A percentile compares a stretch with the other conserved stretches of the same genome.
Conservation (phyloP, 1,140 invertebrate genomes). For the Vanessa tameamea region DNA sequence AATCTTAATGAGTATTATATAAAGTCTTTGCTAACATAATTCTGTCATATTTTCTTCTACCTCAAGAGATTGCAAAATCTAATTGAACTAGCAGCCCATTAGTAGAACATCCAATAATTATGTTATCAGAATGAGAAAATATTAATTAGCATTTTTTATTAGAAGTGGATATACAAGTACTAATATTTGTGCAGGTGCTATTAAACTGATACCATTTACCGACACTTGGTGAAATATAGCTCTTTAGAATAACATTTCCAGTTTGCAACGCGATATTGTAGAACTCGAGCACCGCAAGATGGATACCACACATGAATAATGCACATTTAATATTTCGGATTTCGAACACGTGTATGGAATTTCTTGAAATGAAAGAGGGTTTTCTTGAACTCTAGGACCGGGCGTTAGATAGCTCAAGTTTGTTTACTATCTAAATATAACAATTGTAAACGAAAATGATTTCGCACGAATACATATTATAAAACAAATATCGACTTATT, state of each 20-base stretch:
- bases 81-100: no score
- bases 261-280: constrained; percentile 5
- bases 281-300: neutral
- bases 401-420: neutral
- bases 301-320: constrained; percentile 18
- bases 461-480: neutral
- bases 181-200: constrained; percentile 6
- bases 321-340: constrained; percentile 20
- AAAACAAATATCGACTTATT: neutral
- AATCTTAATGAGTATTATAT: no score
- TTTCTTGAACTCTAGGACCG: neutral
- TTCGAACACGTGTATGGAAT: constrained; percentile 13
- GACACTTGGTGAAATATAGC: constrained; percentile 8
- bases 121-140: no score
- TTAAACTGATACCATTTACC: constrained; percentile 7
- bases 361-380: constrained; percentile 3
- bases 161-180: neutral
- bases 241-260: constrained; percentile 13
- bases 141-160: no score
- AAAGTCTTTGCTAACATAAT: no score
- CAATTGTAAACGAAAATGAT: neutral
- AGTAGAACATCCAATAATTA: no score
- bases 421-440: constrained; percentile 10
- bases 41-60: no score
- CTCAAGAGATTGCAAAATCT: no score